Evolutionary conservation across 2,797 vertebrate species (phyloP), one percentile per base, ranked within the genome.

Genomic region (Pipistrellus nathusii): DNA sequence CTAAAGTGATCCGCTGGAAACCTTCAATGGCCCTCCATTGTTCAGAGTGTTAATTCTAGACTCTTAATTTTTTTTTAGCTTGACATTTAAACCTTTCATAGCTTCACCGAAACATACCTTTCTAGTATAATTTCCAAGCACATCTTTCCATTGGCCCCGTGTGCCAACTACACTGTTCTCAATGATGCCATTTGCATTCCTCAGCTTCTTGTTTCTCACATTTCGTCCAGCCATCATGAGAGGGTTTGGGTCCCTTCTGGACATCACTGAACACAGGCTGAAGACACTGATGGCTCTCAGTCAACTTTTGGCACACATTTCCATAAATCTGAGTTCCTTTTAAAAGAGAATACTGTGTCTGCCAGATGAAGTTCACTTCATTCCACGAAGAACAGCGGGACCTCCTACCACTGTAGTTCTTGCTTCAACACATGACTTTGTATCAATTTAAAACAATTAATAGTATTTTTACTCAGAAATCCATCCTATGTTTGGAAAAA

Each of bases 21-120:
- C 13, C 10, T 23, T 91, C 88, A 73, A 11, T 38, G 35, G 41
- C 12, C 8, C 13, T 27, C 62, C 73, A 27, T 89, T 55, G 30
- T 89, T 73, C 62, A 35, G 66, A 76, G 12, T 7, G 30, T 62
- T 87, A 55, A 66, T 85, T 94, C 9, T 75, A 85, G 62, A 88
- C 78, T 32, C 32, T 32, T 55, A 64, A 32, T 59, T 64, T 51
- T 14, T 48, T 44, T 77, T 62, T 53, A 48, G 66, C 75, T 71
- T 48, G 90, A 92, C 27, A 88, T 83, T 85, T 38, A 93, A 92
- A 53, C 27, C 73, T 78, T 87, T 59, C 44, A 20, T 30, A 11
- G 46, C 85, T 93, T 89, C 59, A 75, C 59, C 41, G 46, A 51
- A 38, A 51, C 35, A 73, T 81, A 62, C 41, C 35, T 95, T 77